These are phyloP conservation scores for Sebastes itinus DNA, from an alignment of 2,797 vertebrate genomes.

Conservation along the genomic window DNA sequence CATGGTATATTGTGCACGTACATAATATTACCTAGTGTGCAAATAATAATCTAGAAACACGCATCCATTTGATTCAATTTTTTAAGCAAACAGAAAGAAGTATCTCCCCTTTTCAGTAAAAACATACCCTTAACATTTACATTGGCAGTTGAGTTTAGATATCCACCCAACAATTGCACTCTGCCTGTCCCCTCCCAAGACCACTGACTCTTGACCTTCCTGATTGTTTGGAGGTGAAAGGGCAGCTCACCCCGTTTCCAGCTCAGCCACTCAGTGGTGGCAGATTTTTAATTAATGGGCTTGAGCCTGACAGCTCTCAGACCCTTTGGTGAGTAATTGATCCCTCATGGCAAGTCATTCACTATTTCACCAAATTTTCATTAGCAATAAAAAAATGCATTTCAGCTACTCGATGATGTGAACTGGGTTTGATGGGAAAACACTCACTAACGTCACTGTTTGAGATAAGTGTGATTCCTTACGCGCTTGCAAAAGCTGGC, in stretches of 20 bases:
- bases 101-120: background rate
- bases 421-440: background rate
- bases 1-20: too few relatives aligned
- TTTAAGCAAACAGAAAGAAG: background rate
- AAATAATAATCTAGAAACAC: too few relatives aligned
- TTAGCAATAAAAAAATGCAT: constrained; percentile 36
- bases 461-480: background rate
- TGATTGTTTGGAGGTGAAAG: constrained; percentile 74
- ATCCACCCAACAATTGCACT: background rate
- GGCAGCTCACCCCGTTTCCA: constrained; percentile 55
- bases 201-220: constrained; percentile 72
- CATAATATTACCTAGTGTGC: too few relatives aligned
- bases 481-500: background rate
- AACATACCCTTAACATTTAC: background rate
- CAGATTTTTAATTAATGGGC: constrained; percentile 69
- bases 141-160: constrained; percentile 4
- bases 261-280: constrained; percentile 54
- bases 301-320: constrained; percentile 43
- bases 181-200: constrained; percentile 42
- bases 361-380: background rate
- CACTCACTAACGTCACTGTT: background rate
- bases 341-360: constrained; percentile 37
- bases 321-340: constrained; percentile 50
- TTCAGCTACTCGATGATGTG: background rate
- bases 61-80: too few relatives aligned